A percentile compares a stretch with the other conserved stretches of the same genome.
These are phyloP conservation scores for Patella depressa DNA, from an alignment of 2,888 invertebrate species.

Conservation along the genomic window DNA sequence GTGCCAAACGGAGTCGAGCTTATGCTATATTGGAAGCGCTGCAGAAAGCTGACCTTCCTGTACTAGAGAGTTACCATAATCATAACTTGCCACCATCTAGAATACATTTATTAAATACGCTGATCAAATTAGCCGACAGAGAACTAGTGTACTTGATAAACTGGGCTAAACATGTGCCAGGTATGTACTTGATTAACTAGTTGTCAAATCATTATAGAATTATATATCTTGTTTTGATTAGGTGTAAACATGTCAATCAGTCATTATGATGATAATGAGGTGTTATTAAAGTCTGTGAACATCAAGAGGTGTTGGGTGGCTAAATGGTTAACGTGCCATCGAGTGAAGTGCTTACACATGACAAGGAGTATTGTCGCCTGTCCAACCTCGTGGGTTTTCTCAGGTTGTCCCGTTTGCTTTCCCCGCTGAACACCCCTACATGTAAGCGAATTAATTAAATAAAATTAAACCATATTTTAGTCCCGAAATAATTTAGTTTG, in stretches of 20 bases:
- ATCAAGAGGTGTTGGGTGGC: no score
- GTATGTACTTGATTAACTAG: constrained; percentile 37
- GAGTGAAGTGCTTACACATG: no score
- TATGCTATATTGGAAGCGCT: constrained; percentile 54
- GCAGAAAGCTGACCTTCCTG: constrained; percentile 61
- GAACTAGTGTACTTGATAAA: constrained; percentile 66
- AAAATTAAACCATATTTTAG: no score
- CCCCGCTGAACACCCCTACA: no score
- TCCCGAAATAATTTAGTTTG: no score
- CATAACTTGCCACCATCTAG: constrained; percentile 57
- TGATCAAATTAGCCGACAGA: constrained; percentile 62
- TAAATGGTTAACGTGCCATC: no score
- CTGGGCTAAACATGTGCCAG: constrained; percentile 69
- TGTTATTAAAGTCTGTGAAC: not conserved
- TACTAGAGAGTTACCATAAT: constrained; percentile 61
- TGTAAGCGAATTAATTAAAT: no score
- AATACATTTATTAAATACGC: constrained; percentile 59
- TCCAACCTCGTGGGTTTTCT: no score
- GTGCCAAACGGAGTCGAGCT: constrained; percentile 49
- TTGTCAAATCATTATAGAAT: not conserved
- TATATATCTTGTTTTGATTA: no score
- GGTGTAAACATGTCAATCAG: no score
- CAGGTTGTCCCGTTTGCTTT: no score
- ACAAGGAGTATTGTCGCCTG: no score
- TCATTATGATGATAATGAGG: not conserved